phyloP scores from a whole-genome alignment of 2,113 vertebrate genomes.

The Prietella phreatophila region DNA sequence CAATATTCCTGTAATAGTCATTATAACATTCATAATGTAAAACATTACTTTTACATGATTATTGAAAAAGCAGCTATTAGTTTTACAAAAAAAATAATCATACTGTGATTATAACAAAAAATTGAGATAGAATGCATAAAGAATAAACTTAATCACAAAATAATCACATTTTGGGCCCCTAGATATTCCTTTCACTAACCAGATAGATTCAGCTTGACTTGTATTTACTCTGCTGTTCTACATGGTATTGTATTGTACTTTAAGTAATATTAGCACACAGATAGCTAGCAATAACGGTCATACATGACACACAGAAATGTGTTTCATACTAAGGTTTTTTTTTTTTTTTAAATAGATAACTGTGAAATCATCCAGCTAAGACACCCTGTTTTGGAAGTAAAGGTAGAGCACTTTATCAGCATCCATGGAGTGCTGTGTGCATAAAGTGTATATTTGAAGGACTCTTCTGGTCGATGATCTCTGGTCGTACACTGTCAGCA shows the following conservation, averaged over 20 bases:
- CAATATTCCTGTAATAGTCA: too few species aligned
- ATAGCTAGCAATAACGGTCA: not conserved
- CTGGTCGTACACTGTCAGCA: slow-evolving; percentile 30
- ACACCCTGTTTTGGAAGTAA: not conserved
- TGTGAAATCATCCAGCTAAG: not conserved
- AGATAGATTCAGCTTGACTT: not conserved
- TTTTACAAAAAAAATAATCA: too few species aligned
- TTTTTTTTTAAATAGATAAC: not conserved
- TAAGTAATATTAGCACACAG: not conserved
- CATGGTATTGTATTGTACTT: not conserved
- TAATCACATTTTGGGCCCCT: too few species aligned
- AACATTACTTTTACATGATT: too few species aligned
- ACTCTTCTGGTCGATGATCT: not conserved
- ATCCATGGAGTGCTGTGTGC: not conserved
- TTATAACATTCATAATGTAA: too few species aligned
- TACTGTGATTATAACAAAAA: too few species aligned
- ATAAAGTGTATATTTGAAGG: slow-evolving; percentile 1
- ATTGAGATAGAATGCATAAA: too few species aligned
- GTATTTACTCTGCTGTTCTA: not conserved
- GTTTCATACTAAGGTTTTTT: not conserved
- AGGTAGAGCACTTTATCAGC: slow-evolving; percentile 8
- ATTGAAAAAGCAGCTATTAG: too few species aligned
- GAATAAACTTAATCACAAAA: too few species aligned
- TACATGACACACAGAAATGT: not conserved
- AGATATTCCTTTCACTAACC: not conserved